Conservation (phyloP, 1,140 invertebrate species). For the Megathymus violae region DNA sequence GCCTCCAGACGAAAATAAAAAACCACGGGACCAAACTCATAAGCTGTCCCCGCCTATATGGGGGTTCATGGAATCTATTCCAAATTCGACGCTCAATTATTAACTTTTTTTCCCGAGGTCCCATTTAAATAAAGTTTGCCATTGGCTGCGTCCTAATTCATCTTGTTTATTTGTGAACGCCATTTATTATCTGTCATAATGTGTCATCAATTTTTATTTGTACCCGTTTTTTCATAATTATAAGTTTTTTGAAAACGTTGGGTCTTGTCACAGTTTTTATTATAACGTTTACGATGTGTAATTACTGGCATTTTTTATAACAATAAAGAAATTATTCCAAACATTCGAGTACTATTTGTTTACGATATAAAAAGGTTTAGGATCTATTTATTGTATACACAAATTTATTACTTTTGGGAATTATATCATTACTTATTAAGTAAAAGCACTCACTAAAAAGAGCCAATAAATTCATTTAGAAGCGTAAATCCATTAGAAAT, state of each 20-base stretch:
- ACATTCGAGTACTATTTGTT: too few species aligned
- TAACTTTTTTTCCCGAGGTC: conserved; percentile 57
- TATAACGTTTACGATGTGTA: background rate
- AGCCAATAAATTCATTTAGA: too few species aligned
- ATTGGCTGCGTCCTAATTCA: conserved; percentile 41
- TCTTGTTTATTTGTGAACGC: conserved; percentile 33
- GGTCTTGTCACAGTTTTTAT: background rate
- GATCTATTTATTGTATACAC: too few species aligned
- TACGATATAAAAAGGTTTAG: too few species aligned
- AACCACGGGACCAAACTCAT: conserved; percentile 58
- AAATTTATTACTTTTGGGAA: too few species aligned
- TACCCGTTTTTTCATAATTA: conserved; percentile 21
- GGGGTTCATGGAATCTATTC: conserved; percentile 68
- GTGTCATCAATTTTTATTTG: conserved; percentile 37
- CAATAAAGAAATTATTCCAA: too few species aligned
- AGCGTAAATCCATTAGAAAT: too few species aligned
- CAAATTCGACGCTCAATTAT: conserved; percentile 63
- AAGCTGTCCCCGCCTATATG: conserved; percentile 71
- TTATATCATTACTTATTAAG: too few species aligned
- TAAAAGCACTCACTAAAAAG: too few species aligned
- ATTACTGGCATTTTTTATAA: background rate
- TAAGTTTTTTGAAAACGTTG: background rate
- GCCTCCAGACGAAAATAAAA: conserved; percentile 73
- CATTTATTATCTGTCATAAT: conserved; percentile 41
- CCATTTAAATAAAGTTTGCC: conserved; percentile 53